Evolutionary conservation across 2,113 vertebrate genomes (phyloP).

Genomic region (Pluvialis apricaria): DNA sequence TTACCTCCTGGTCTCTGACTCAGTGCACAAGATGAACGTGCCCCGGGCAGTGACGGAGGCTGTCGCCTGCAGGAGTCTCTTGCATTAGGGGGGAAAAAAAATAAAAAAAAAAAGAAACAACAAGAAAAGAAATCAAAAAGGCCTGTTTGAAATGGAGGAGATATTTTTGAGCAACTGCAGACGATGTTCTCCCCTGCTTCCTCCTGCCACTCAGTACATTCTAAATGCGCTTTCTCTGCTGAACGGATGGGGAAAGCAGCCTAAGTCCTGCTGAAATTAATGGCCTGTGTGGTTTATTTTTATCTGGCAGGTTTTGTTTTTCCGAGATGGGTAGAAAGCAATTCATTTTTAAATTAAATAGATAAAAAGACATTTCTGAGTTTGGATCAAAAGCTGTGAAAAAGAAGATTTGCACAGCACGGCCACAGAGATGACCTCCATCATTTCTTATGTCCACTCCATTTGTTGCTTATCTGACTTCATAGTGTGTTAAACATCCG

Average conservation of each 20-base stretch:
- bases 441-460: background rate
- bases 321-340: background rate
- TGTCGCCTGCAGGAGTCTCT: background rate
- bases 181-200: background rate
- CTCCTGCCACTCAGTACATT: background rate
- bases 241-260: background rate
- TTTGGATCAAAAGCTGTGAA: background rate
- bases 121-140: background rate
- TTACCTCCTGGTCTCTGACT: background rate
- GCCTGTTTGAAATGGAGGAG: background rate
- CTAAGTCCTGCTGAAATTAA: background rate
- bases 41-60: background rate
- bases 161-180: background rate
- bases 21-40: background rate
- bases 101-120: background rate
- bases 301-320: constrained; percentile 8
- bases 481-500: accelerated
- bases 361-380: background rate
- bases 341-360: background rate
- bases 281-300: background rate
- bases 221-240: background rate
- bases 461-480: background rate
- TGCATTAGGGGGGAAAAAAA: background rate
- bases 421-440: background rate
- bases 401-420: background rate